Percentiles rank a stretch among this genome's conserved stretches.
phyloP scores from a whole-genome alignment of 2,888 invertebrate genomes.

The Lissocephala sabroskyi region DNA sequence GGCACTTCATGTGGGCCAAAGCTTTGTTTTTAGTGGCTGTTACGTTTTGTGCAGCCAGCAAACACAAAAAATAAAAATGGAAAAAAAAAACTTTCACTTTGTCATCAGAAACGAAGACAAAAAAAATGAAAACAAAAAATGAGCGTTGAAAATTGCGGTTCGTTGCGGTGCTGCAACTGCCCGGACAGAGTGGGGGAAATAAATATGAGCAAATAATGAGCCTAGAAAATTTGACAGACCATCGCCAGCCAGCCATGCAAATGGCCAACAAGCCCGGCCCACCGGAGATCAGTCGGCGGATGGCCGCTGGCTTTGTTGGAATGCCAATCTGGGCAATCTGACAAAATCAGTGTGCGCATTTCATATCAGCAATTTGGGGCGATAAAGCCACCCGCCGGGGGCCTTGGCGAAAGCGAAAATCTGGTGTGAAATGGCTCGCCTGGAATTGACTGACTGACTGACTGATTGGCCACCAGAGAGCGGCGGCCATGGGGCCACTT shows the following conservation, averaged over 20 bases:
- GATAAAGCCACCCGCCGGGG: no score
- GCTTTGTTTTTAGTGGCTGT: slow-evolving; percentile 21
- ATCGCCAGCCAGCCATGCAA: slow-evolving; percentile 24
- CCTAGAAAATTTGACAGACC: slow-evolving; percentile 53
- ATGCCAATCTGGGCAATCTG: no score
- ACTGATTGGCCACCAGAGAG: no score
- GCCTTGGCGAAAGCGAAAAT: slow-evolving; percentile 37
- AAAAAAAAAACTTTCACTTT: slow-evolving; percentile 56
- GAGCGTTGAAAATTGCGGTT: slow-evolving; percentile 15
- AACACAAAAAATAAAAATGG: slow-evolving; percentile 29
- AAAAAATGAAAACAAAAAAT: slow-evolving; percentile 12
- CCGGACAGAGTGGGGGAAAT: slow-evolving; percentile 6
- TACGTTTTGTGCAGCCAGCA: slow-evolving; percentile 47
- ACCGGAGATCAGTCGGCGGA: no score
- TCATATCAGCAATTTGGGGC: not conserved
- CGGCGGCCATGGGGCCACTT: slow-evolving; percentile 47
- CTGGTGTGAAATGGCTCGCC: slow-evolving; percentile 7
- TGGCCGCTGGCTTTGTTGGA: no score
- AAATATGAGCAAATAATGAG: slow-evolving; percentile 57
- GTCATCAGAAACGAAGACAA: slow-evolving; percentile 45
- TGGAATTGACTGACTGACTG: no score
- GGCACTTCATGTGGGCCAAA: slow-evolving; percentile 9
- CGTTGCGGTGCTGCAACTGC: no score
- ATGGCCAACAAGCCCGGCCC: slow-evolving; percentile 10
- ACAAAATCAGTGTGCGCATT: not conserved